Base-by-base conservation (phyloP, 2,113 vertebrate species). In the Holacanthus passer region DNA sequence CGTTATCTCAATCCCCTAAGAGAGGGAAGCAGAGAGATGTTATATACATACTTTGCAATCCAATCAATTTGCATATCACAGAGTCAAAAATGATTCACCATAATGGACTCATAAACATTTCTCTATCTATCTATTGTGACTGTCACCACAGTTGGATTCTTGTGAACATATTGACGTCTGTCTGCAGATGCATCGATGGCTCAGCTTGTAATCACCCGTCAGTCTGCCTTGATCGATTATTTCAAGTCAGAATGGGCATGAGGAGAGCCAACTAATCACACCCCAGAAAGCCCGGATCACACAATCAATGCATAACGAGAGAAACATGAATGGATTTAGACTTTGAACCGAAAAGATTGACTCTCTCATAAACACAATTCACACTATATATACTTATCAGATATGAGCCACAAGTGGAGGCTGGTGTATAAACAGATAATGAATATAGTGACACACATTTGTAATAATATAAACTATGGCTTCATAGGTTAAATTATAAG, bases 1-100 rank as follows among this genome's bases (percentile, higher is more conserved):
- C 1, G 95, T 94, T 87, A 99, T 96, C 90, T 97, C 93, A 0
- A 99, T 95, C 41, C 95, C 96, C 97, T 98, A 85, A 45, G 52
- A 88, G 39, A 75, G 41, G 70, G 41, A 90, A 66, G 68, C 3
- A 67, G n/a, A 82, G 31, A 71, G 11, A 77, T 69, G 55, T 72
- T 80, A 50, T 6, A 6, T 9, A 67, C 55, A 63, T 1, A 48
- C 10, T 35, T 56, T 52, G 77, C 4, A 73, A 43, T 35, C 64
- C 47, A 24, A 60, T 9, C 31, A n/a, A n/a, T 60, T 19, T 67
- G 41, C 67, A 73, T 62, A 19, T 43, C 5, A 43, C 14, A 3
- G 22, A 52, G 39, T 59, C 29, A 41, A 32, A 81, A 45, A n/a
- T 37, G 12, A 66, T 58, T 69, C 63, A 58, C 19, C 22, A 13